Base-by-base conservation (phyloP, 2,888 invertebrate genomes). In the Cheilosia impressa region DNA sequence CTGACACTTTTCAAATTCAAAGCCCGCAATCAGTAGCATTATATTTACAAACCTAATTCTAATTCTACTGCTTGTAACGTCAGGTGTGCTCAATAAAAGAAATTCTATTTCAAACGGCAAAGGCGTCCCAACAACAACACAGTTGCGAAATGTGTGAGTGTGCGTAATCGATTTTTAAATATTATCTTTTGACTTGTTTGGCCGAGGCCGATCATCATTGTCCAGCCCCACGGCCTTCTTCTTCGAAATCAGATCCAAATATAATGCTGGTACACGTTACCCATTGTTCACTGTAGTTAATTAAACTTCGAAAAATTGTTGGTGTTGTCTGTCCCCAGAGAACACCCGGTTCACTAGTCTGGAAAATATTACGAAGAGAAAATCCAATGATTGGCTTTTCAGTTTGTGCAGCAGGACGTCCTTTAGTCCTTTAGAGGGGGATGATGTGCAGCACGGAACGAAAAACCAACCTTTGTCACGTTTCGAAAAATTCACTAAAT, bases 401-500 rank as follows among this genome's bases (percentile, higher is more conserved):
- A 19, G 45, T 53, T 63, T 55, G 22, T 34, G 10, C 41, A 55
- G 31, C 31, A 45, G 43, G 45, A 55, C 5, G 19, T 68, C 31
- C 43, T 31, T 45, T n/a, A 7, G 19, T 68, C 31, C 43, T 31
- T 45, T 4, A 7, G 24, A 5, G 10, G 24, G 7, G 22, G 17
- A 22, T 22, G 9, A 43, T 27, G 19, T 31, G 31, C 45, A 19
- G 19, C 10, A 62, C 17, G 45, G 22, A 22, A 34, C 15, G 13
- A 17, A 31, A 43, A 45, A 41, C n/a, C 52, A 62, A 52, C 41
- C 22, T 19, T 31, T 68, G 68, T 63, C 53, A 66, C 55, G 55
- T 60, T 77, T 65, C 43, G 10, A 76, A 41, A 38, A 68, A 43
- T 69, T 62, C 43, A 69, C 24, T 62, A 55, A 68, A 69, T 69